Evolutionary conservation across 37 sponge, comb jelly and placozoan genomes (phyloP).

Genomic region (Cliona cf. orientalis): DNA sequence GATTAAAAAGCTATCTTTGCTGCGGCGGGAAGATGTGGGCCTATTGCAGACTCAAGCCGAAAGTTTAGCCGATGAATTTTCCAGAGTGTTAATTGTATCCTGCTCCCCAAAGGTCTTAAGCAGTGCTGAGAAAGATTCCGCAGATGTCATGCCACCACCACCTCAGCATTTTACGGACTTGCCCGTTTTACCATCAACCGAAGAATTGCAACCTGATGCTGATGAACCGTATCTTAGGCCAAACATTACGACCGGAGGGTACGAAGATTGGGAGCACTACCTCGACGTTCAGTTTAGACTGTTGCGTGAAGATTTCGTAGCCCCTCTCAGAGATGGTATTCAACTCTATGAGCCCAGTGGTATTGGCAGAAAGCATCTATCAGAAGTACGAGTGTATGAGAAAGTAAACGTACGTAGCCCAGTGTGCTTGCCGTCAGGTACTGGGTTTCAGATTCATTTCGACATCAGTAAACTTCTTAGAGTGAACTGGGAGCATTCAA

Average conservation of each 20-base stretch:
- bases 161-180: conserved; percentile 42
- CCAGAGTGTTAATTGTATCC: background rate
- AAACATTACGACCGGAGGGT: conserved; percentile 53
- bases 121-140: background rate
- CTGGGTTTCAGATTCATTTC: conserved; percentile 71
- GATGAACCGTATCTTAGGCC: conserved; percentile 44
- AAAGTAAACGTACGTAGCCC: conserved; percentile 59
- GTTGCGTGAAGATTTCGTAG: conserved; percentile 87
- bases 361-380: background rate
- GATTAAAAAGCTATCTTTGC: background rate
- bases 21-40: background rate
- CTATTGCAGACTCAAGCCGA: background rate
- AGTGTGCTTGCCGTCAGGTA: conserved; percentile 65
- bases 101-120: background rate
- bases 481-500: conserved; percentile 84
- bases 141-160: conserved; percentile 1
- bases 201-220: conserved; percentile 20
- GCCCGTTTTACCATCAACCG: conserved; percentile 27
- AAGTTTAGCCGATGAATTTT: background rate
- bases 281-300: conserved; percentile 84
- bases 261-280: conserved; percentile 75
- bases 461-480: conserved; percentile 35
- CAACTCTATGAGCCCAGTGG: background rate
- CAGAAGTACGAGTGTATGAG: conserved; percentile 62
- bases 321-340: conserved; percentile 78